A percentile compares a stretch with the other conserved stretches of the same genome.
Conservation (phyloP, 2,113 vertebrate species). For the Trichechus manatus region DNA sequence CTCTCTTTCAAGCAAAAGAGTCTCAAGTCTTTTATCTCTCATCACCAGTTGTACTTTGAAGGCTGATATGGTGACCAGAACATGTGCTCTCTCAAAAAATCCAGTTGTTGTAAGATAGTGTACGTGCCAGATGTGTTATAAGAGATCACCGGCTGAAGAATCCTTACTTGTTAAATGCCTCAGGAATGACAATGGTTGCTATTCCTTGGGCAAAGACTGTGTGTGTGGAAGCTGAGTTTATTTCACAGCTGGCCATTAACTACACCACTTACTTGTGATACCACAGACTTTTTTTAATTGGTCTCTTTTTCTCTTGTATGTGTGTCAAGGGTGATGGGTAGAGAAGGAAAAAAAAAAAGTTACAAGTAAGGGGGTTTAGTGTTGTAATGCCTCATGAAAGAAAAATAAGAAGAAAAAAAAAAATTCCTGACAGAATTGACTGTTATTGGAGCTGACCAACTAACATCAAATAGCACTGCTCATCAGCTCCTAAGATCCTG, state of each 20-base stretch:
- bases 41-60: slow-evolving; percentile 72
- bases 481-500: background rate
- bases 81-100: slow-evolving; percentile 67
- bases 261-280: background rate
- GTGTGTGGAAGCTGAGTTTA: background rate
- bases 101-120: slow-evolving; percentile 45
- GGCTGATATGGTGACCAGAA: slow-evolving; percentile 72
- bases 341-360: slow-evolving; percentile 23
- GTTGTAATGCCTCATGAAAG: slow-evolving; percentile 26
- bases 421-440: slow-evolving; percentile 30
- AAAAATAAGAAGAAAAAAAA: slow-evolving; percentile 39
- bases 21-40: slow-evolving; percentile 80
- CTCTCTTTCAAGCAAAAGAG: slow-evolving; percentile 78
- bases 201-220: background rate
- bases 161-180: slow-evolving; percentile 35
- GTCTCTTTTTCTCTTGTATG: background rate
- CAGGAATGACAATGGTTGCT: slow-evolving; percentile 35
- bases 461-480: background rate
- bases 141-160: slow-evolving; percentile 46
- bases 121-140: slow-evolving; percentile 53
- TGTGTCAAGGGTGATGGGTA: background rate
- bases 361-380: slow-evolving; percentile 33
- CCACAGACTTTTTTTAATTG: background rate
- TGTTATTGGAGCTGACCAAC: background rate
- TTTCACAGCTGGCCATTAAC: slow-evolving; percentile 13